These are phyloP conservation scores for Chromobotia macracanthus DNA, from an alignment of 2,797 vertebrate species.

Conservation along the genomic window DNA sequence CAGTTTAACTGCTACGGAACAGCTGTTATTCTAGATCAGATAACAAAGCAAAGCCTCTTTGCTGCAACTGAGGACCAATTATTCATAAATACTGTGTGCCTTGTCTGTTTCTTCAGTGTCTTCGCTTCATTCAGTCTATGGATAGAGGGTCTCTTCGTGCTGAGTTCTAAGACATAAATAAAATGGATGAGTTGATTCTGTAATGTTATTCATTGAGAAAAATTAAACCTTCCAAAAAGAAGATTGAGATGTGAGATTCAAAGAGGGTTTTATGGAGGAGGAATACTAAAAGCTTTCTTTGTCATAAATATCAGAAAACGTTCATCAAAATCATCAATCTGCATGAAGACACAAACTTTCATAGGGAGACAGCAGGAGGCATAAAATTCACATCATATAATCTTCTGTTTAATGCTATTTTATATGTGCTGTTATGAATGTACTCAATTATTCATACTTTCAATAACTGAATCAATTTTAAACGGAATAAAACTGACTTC, in stretches of 20 bases:
- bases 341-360: not conserved
- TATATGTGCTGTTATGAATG: not conserved
- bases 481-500: not conserved
- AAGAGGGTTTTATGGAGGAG: not conserved
- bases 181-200: not conserved
- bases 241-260: not conserved
- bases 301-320: slow-evolving; percentile 5
- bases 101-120: not conserved
- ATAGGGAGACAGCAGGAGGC: not conserved
- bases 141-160: slow-evolving; percentile 2
- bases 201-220: not conserved
- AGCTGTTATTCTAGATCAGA: slow-evolving; percentile 15
- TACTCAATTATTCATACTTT: not conserved
- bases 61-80: slow-evolving; percentile 9
- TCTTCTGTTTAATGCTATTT: not conserved
- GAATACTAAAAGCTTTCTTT: not conserved
- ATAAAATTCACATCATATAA: not conserved
- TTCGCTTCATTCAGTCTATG: not conserved
- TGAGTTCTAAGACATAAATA: slow-evolving; percentile 17
- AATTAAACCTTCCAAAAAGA: not conserved
- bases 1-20: too few relatives aligned
- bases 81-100: not conserved
- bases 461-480: not conserved
- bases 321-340: too few relatives aligned
- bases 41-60: slow-evolving; percentile 10